Conservation (phyloP, 2,888 invertebrate genomes). For the Tetropium fuscum region DNA sequence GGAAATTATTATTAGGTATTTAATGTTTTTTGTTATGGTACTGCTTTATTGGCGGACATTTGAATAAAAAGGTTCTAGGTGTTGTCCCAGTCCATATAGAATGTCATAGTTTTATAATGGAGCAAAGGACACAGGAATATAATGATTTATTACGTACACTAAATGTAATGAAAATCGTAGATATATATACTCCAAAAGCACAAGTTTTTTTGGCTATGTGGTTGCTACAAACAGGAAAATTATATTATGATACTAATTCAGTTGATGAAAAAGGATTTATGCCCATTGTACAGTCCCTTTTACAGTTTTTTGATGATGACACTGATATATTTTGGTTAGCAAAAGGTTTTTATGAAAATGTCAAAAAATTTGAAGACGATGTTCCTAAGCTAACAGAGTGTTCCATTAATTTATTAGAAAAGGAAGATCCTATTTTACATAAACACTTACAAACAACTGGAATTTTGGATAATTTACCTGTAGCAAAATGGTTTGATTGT, state of each 20-base stretch:
- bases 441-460: conserved; percentile 76
- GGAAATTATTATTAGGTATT: conserved; percentile 86
- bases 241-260: conserved; percentile 61
- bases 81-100: conserved; percentile 83
- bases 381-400: conserved; percentile 75
- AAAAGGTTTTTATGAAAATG: conserved; percentile 79
- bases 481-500: conserved; percentile 83
- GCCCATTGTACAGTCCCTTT: conserved; percentile 76
- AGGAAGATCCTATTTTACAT: conserved; percentile 81
- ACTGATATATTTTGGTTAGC: conserved; percentile 88
- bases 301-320: conserved; percentile 79
- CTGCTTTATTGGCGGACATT: conserved; percentile 21
- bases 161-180: conserved; percentile 75
- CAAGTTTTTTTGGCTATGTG: conserved; percentile 84
- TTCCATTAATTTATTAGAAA: conserved; percentile 76
- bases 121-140: conserved; percentile 81
- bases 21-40: conserved; percentile 12
- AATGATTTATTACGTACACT: conserved; percentile 79
- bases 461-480: conserved; percentile 74
- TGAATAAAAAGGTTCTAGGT: conserved; percentile 70
- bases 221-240: conserved; percentile 80
- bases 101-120: conserved; percentile 80
- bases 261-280: conserved; percentile 56
- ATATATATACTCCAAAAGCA: conserved; percentile 74
- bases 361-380: conserved; percentile 55